Percentiles rank a stretch among this genome's conserved stretches.
phyloP scores from a whole-genome alignment of 2,797 vertebrate genomes.

The Poecilia gillii region DNA sequence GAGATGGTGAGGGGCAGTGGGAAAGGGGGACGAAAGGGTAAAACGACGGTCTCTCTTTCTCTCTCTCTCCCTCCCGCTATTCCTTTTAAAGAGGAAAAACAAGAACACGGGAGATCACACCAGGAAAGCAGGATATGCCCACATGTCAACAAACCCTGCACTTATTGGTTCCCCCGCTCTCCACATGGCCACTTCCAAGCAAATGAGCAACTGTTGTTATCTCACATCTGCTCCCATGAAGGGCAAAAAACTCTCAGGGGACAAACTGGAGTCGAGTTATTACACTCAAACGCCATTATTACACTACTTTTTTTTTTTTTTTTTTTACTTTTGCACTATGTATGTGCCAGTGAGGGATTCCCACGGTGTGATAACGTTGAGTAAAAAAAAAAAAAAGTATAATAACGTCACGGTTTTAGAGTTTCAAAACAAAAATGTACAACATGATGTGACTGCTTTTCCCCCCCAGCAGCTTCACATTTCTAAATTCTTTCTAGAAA shows the following conservation, averaged over 20 bases:
- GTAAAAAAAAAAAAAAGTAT: neutral
- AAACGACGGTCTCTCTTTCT: conserved; percentile 50
- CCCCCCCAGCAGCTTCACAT: neutral
- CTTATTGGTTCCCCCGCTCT: conserved; percentile 44
- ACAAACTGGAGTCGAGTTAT: conserved; percentile 20
- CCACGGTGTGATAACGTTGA: neutral
- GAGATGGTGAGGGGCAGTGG: conserved; percentile 76
- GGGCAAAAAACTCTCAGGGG: conserved; percentile 14
- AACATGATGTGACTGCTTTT: neutral
- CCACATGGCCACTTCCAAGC: conserved; percentile 58
- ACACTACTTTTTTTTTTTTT: neutral
- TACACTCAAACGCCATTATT: conserved; percentile 13
- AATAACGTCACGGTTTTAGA: neutral
- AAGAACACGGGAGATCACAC: conserved; percentile 71
- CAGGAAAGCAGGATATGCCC: conserved; percentile 73
- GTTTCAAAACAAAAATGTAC: neutral
- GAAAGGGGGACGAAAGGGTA: conserved; percentile 50
- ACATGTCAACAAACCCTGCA: conserved; percentile 67
- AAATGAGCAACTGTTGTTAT: conserved; percentile 45
- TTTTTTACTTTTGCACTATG: neutral
- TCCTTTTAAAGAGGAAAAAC: conserved; percentile 58
- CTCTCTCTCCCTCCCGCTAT: conserved; percentile 23
- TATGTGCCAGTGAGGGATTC: neutral
- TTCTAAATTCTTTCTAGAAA: neutral
- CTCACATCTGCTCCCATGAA: conserved; percentile 46